Base-by-base conservation (phyloP, 2,888 invertebrate genomes). In the Lomographa bimaculata region DNA sequence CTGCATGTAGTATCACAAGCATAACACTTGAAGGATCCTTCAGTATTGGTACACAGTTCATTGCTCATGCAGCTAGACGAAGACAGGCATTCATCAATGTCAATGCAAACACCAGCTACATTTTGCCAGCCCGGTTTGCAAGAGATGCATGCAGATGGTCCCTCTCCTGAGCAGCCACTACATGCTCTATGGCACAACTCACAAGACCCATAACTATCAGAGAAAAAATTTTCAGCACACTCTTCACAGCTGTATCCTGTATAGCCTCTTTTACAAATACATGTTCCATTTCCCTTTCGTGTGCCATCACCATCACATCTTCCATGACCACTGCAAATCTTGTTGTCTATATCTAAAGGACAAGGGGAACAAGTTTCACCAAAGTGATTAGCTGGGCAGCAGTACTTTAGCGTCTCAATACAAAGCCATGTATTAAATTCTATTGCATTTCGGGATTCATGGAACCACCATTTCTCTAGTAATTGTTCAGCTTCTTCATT, bases 401-500 rank as follows among this genome's bases (percentile, higher is more conserved):
- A 99, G 5, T 92, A 91, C 72, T 94, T 85, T 7, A 95, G 71
- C 40, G 91, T 90, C 8, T 95, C 91, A 41, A 97, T 93, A 75
- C 98, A 98, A 8, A 98, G 81, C 92, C 93, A 97, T 43, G 70
- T 66, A 46, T 75, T 69, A 9, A 89, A 61, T 56, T 87, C 78
- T 30, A 63, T 47, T 34, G 74, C 54, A 44, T 57, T 58, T 46
- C 91, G 91, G 46, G 80, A 70, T 50, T 94, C 90, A 38, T 93
- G 90, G 48, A 94, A 94, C 95, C 97, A 98, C 97, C 97, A 98
- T 11, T 94, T 93, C 78, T 98, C 98, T 30, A 98, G 76, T 3
- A 91, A 71, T 55, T 91, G 91, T 73, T 98, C 98, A 50, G 94
- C 90, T 57, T 96, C 93, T 74, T 96, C 97, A 7, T 95, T 92